Evolutionary conservation across 2,113 vertebrate genomes (phyloP), one percentile per base, ranked within the genome.

Genomic region (Genyomyrus donnyi): DNA sequence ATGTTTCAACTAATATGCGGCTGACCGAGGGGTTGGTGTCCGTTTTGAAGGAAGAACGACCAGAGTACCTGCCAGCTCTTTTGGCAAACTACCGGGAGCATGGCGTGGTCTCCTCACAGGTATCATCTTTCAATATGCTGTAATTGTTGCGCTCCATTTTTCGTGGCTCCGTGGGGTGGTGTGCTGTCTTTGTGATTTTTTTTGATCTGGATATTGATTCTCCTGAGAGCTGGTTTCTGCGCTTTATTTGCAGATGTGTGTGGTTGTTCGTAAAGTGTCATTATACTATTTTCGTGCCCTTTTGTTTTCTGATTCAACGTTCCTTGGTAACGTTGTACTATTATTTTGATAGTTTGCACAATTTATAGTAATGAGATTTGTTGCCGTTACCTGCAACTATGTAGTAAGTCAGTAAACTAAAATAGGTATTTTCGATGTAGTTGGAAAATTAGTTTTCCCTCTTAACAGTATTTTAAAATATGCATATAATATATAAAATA

Each of bases 1-100:
- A 96, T 95, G 95, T 94, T 83, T 91, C 95, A 4, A 92, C 93
- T 66, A 94, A 91, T 85, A 91, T 93, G 91, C 94, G 94, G 35
- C 90, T 96, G 5, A 96, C 96, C 0, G 96, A 96, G 89, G 94
- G 95, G 21, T 89, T 96, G 42, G 92, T 95, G 92, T 95, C 94
- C 48, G 94, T 94, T 90, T 90, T 96, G 46, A 96, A 95, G 35
- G 95, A 96, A 7, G 95, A 96, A 48, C 93, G 94, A 46, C 93
- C 95, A 0, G 95, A 96, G 70, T 93, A 93, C 90, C 31, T 96
- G 10, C 95, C 96, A 0, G 90, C 91, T 0, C 88, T 96, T 83
- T 35, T 96, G 88, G 90, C 94, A 2, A 94, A 91, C 89, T 96
- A 96, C 92, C 92, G 96, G 6, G 95, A 96, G 66, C 95, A 96